Percentiles rank a stretch among this genome's conserved stretches.
phyloP scores from a whole-genome alignment of 2,797 vertebrate species.

The Lemur catta region DNA sequence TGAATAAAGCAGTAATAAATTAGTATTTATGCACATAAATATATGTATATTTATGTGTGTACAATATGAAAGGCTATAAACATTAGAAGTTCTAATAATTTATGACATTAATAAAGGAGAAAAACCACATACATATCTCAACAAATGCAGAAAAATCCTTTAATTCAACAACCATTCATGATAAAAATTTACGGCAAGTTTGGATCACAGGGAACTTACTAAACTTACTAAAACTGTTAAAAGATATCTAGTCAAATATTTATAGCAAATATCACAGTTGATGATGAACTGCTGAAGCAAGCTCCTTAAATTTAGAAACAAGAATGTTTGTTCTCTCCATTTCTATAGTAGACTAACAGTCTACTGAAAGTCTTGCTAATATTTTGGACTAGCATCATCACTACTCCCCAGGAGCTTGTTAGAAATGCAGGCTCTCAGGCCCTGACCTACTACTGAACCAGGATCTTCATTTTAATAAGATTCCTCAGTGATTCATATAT shows the following conservation, averaged over 20 bases:
- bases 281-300: background rate
- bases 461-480: background rate
- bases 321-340: background rate
- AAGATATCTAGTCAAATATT: background rate
- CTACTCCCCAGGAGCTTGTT: background rate
- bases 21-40: background rate
- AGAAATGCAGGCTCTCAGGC: background rate
- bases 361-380: background rate
- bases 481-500: background rate
- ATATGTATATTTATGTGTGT: background rate
- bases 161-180: background rate
- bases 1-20: background rate
- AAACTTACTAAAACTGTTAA: background rate
- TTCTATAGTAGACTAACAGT: background rate
- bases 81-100: background rate
- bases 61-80: background rate
- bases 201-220: background rate
- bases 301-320: background rate
- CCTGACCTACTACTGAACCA: background rate
- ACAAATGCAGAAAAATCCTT: background rate
- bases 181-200: background rate
- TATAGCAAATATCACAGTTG: background rate
- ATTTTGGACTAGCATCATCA: background rate
- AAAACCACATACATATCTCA: background rate
- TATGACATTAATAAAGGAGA: background rate